phyloP scores from a whole-genome alignment of 2,797 vertebrate genomes.

The Diceros bicornis region DNA sequence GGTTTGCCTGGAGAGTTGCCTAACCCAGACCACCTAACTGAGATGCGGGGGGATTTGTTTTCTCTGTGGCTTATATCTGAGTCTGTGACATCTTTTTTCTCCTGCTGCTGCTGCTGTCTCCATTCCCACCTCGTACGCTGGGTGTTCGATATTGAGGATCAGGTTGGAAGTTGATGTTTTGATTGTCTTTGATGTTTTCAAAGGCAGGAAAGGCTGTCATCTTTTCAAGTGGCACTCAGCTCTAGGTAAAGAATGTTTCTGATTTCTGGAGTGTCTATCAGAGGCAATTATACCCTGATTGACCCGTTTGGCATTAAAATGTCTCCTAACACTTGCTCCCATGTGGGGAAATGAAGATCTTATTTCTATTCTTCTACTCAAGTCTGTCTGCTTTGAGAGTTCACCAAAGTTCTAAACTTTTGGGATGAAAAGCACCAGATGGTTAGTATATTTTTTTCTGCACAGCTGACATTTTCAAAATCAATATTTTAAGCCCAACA shows the following conservation, averaged over 20 bases:
- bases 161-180: conserved; percentile 71
- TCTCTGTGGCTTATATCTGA: not conserved
- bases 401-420: not conserved
- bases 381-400: not conserved
- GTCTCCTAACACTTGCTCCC: conserved; percentile 59
- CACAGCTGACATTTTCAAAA: conserved; percentile 61
- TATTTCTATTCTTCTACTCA: conserved; percentile 40
- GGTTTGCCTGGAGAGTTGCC: not conserved
- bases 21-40: too few relatives aligned
- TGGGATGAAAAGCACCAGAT: conserved; percentile 62
- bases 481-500: conserved; percentile 62
- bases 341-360: not conserved
- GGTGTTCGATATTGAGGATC: conserved; percentile 62
- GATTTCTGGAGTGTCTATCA: conserved; percentile 87
- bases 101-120: not conserved
- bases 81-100: fast-evolving
- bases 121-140: not conserved
- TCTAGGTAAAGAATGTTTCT: conserved; percentile 81
- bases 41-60: fast-evolving
- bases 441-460: not conserved
- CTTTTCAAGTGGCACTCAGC: conserved; percentile 84
- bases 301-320: conserved; percentile 77
- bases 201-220: conserved; percentile 80
- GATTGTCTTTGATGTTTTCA: conserved; percentile 88
- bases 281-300: conserved; percentile 85